Evolutionary conservation across 2,113 vertebrate genomes (phyloP), one percentile per base, ranked within the genome.

Genomic region (Anoura caudifer): DNA sequence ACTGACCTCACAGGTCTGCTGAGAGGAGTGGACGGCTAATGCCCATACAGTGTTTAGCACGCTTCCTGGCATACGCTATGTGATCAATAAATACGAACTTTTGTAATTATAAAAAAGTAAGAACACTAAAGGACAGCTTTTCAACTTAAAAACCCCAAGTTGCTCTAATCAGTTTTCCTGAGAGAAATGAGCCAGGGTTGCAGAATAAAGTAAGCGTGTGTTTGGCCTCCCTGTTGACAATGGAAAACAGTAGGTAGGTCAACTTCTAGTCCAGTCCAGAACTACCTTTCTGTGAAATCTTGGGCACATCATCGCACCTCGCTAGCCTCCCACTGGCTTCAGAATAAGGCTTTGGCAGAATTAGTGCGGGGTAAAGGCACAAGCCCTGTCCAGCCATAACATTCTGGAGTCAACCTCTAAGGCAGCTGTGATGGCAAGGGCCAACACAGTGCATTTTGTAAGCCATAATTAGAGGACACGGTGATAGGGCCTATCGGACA

Each of bases 391-490:
- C 45, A 88, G 59, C 20, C 54, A 24, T 61, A 56, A 67, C 31
- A 87, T 76, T 76, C 90, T 77, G 28, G 56, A 92, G 52, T 88
- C 90, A 56, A 81, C 45, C 85, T 87, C 67, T 4, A 87, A 93
- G 85, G 94, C 90, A 82, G 81, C 41, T 81, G 82, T 14, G 36
- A 91, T 50, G 45, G 61, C 92, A 86, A 75, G 88, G 91, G 88
- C 79, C 95, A 87, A 81, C 88, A 56, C 41, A 76, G 87, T 7
- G 43, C 88, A 85, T 87, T 94, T 91, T 54, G 85, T 81, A 92
- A 90, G 76, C 92, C 77, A 43, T 56, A 88, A 90, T 88, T 80
- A 97, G 84, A 96, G 87, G 83, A 85, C 47, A 90, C 61, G 61
- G 56, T 43, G 47, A 80, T 59, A 28, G 59, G 80, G 56, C 22